Conservation (phyloP, 2,888 invertebrate genomes). For the Orgyia antiqua region DNA sequence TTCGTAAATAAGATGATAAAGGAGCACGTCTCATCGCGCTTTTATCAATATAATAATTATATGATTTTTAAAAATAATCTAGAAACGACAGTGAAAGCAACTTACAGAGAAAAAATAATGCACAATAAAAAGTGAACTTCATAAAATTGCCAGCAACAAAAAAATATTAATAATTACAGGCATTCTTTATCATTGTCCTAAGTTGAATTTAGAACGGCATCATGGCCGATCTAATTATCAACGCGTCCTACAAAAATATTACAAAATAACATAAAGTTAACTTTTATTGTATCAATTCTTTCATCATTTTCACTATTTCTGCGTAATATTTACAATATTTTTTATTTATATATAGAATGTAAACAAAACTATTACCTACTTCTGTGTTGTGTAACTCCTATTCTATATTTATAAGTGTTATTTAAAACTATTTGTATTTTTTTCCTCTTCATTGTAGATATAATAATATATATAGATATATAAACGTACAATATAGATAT, state of each 20-base stretch:
- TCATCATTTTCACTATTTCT: constrained; percentile 62
- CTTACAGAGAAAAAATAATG: constrained; percentile 72
- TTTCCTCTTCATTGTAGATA: constrained; percentile 54
- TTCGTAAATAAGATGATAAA: constrained; percentile 67
- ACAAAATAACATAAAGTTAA: constrained; percentile 68
- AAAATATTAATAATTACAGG: constrained; percentile 38
- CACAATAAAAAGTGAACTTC: constrained; percentile 64
- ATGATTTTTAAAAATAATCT: constrained; percentile 75
- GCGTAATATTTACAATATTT: constrained; percentile 70
- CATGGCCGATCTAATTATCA: constrained; percentile 24
- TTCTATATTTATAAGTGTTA: constrained; percentile 73
- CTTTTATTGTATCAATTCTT: constrained; percentile 74
- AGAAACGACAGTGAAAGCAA: constrained; percentile 77
- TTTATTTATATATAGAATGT: constrained; percentile 68
- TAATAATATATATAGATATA: too few species aligned
- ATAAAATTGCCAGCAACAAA: constrained; percentile 60
- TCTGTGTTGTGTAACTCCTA: constrained; percentile 70
- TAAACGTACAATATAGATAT: constrained; percentile 68
- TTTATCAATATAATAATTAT: constrained; percentile 76
- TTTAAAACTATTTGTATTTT: constrained; percentile 73
- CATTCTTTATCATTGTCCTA: constrained; percentile 43
- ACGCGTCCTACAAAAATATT: constrained; percentile 60
- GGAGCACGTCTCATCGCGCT: constrained; percentile 69
- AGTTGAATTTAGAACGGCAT: constrained; percentile 23
- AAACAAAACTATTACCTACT: constrained; percentile 71